Conservation (phyloP, 1,140 invertebrate genomes). For the Helicoverpa zea region DNA sequence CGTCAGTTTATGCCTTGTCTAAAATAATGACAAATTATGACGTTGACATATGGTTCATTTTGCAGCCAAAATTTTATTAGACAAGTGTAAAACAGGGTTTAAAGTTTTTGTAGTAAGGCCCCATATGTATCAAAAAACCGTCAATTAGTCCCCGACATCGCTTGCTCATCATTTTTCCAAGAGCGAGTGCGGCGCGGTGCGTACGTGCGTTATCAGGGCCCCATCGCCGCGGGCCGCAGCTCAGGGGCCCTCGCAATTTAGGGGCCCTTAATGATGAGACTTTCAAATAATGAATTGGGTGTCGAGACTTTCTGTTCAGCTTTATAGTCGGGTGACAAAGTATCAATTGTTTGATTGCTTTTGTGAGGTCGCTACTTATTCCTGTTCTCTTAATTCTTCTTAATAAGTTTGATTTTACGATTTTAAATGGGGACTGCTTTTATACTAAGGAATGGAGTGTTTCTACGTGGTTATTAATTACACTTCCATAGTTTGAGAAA, state of each 20-base stretch:
- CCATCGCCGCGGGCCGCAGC: conserved; percentile 6
- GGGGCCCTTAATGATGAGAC: conserved; percentile 33
- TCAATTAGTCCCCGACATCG: conserved; percentile 1
- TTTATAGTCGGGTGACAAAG: conserved; percentile 6
- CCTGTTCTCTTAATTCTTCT: background rate
- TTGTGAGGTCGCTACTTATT: background rate
- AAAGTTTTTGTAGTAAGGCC: no score
- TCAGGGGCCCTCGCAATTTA: conserved; percentile 20
- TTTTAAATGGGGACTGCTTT: no score
- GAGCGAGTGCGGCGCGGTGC: conserved; percentile 7
- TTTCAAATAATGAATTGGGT: conserved; percentile 45
- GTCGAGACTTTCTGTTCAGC: conserved; percentile 15
- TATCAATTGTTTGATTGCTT: conserved; percentile 19
- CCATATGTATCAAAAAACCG: conserved; percentile 4
- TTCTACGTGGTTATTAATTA: no score
- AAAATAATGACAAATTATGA: no score
- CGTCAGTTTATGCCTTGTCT: no score
- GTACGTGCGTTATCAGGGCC: conserved; percentile 34
- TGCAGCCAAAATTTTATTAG: no score
- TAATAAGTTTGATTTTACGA: background rate
- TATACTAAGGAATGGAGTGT: no score
- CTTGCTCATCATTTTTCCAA: conserved; percentile 28
- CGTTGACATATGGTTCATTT: no score
- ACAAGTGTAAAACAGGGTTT: no score
- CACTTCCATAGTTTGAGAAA: no score